phyloP scores from a whole-genome alignment of 1,140 invertebrate genomes.

The Hyles euphorbiae region DNA sequence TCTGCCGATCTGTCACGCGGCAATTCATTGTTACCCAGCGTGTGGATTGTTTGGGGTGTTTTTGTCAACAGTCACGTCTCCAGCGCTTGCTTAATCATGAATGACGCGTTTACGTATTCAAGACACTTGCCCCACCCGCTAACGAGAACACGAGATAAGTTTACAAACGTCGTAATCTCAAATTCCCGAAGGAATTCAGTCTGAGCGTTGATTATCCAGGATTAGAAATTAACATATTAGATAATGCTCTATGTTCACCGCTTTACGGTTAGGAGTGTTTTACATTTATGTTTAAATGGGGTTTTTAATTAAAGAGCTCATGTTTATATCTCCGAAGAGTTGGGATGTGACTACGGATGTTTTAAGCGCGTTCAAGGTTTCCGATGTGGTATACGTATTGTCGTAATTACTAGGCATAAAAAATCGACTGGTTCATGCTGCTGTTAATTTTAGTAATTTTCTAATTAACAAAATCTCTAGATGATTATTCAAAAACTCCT shows the following conservation, averaged over 20 bases:
- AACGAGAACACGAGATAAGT: conserved; percentile 69
- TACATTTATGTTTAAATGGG: neutral
- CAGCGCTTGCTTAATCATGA: conserved; percentile 58
- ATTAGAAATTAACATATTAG: conserved; percentile 62
- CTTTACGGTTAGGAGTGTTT: conserved; percentile 11
- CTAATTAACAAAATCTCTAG: too few relatives aligned
- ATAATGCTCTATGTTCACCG: conserved; percentile 30
- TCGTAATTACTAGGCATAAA: too few relatives aligned
- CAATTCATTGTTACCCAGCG: too few relatives aligned
- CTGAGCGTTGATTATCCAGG: conserved; percentile 60
- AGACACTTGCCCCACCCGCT: conserved; percentile 46
- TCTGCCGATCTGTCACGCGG: too few relatives aligned
- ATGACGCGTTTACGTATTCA: conserved; percentile 69
- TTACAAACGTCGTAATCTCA: conserved; percentile 61
- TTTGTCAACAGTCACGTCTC: conserved; percentile 51
- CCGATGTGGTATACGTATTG: too few relatives aligned
- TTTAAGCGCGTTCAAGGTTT: too few relatives aligned
- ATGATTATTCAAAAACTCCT: too few relatives aligned
- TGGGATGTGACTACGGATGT: too few relatives aligned
- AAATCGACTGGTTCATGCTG: too few relatives aligned
- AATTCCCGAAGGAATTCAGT: conserved; percentile 53
- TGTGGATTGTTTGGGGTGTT: conserved; percentile 30
- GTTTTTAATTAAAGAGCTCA: too few relatives aligned
- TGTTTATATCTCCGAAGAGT: too few relatives aligned
- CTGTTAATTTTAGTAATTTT: too few relatives aligned